Base-by-base conservation (phyloP, 2,113 vertebrate species). In the Varanus komodoensis region DNA sequence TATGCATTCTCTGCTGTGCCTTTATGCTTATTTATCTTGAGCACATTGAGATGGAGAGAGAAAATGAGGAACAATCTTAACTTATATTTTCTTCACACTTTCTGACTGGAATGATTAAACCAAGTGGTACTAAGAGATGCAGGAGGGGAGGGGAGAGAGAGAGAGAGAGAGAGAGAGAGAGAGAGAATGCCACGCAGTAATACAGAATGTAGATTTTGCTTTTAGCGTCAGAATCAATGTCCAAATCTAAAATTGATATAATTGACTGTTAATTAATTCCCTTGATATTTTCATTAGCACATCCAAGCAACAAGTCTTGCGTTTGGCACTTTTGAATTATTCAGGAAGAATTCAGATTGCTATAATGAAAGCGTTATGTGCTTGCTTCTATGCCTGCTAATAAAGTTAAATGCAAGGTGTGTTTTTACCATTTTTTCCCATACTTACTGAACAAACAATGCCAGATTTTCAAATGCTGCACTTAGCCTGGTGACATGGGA, bases 261-360 rank as follows among this genome's bases (percentile, higher is more conserved):
- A 98, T 97, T 98, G 98, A 98, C 98, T 98, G 97, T 98, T 98
- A 98, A 98, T 98, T 98, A 98, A 98, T 98, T 98, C 98, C 98
- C 98, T 98, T 98, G 98, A 97, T 98, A 98, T 98, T 98, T 98
- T 97, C 97, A 98, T 97, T 97, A 97, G 97, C 98, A 97, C 97
- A 97, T 97, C 96, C 95, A 95, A 97, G 97, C 97, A 97, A 98
- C 97, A 98, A 97, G 98, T 98, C 95, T 95, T 96, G 95, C 97
- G 92, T 96, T 97, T 95, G 97, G 96, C 97, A 95, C 96, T 95
- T 94, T 92, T 98, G 97, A 98, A 98, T 98, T 98, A 98, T 98
- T 98, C 97, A 98, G 95, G 87, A 96, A 95, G 95, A 95, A 94
- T 95, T 97, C 93, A 89, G 94, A 95, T 94, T 95, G 95, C 93